Evolutionary conservation across 2,888 invertebrate genomes (phyloP), one percentile per base, ranked within the genome.

Genomic region (Hirtodrosophila histrioides): DNA sequence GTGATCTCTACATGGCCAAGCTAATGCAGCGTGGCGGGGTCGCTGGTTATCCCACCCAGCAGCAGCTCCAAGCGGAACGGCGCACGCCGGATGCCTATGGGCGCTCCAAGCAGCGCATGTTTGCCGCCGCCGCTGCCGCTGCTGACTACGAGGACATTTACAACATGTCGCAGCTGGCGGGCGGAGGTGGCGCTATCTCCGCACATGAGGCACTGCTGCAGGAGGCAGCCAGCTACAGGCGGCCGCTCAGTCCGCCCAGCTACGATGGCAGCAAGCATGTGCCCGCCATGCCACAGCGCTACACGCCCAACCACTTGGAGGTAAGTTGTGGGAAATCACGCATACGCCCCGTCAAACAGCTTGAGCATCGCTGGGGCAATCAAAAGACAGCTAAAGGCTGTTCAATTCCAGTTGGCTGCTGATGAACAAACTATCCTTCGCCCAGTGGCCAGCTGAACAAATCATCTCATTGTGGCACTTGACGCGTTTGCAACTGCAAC

Each of bases 21-120:
- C 64, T 91, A n/a, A 88, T 90, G 71, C 90, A 91, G 37, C 90
- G 90, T 48, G 88, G 90, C 11, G 89, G 86, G 40, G 81, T 82
- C 3, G 74, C 88, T 4, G 74, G 78, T 11, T 81, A 78, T 51
- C 77, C 81, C 29, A 78, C 17, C 0, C 79, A 82, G 45, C 85
- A 85, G 46, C 81, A 88, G 7, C 65, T 90, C 64, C 91, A 91
- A 40, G 89, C 90, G 3, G 96, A 97, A 89, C 93, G 96, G 75
- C 93, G 96, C 74, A 96, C 96, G 0, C 96, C 96, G 0, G 97
- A 97, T 86, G 95, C 96, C 9, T 97, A 97, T 86, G 96, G 96
- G 1, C 92, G 95, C 69, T 94, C 95, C 2, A 93, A 93, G 79
- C 89, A 90, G 61, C 88, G 91, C 8, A 86, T 90, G 12, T 75